Percentiles rank a stretch among this genome's conserved stretches.
These are phyloP conservation scores for Drosophila santomea DNA, from an alignment of 1,140 invertebrate species.

Conservation along the genomic window DNA sequence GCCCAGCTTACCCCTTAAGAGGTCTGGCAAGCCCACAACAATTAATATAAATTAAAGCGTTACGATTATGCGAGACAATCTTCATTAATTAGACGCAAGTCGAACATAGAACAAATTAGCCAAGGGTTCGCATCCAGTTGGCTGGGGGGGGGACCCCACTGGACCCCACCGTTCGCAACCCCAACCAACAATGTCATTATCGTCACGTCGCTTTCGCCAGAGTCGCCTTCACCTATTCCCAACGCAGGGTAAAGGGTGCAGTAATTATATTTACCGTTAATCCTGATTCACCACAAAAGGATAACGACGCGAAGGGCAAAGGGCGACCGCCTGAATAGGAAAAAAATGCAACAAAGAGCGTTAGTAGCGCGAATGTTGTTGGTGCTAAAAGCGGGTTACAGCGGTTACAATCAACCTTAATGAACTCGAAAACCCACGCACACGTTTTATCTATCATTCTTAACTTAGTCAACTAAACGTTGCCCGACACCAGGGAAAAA, in stretches of 20 bases:
- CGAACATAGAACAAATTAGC: constrained; percentile 49
- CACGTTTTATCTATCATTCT: background rate
- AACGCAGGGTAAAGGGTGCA: constrained; percentile 31
- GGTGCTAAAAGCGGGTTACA: constrained; percentile 35
- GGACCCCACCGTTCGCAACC: background rate
- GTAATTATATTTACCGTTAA: constrained; percentile 81
- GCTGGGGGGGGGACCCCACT: no score
- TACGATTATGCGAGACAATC: constrained; percentile 75
- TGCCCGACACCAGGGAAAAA: no score
- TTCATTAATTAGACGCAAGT: constrained; percentile 71
- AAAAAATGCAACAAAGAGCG: constrained; percentile 21
- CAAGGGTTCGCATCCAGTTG: constrained; percentile 11
- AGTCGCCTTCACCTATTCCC: constrained; percentile 7
- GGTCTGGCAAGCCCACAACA: constrained; percentile 34
- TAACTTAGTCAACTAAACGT: background rate
- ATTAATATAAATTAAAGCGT: constrained; percentile 75
- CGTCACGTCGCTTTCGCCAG: constrained; percentile 35
- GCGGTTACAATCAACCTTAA: constrained; percentile 36
- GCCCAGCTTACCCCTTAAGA: constrained; percentile 18
- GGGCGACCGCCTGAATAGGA: constrained; percentile 15
- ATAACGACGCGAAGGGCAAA: constrained; percentile 25
- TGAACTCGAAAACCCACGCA: background rate
- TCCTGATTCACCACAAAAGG: constrained; percentile 52
- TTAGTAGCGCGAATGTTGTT: constrained; percentile 26
- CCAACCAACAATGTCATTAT: constrained; percentile 47